A percentile compares a stretch with the other conserved stretches of the same genome.
Conservation (phyloP, 2,797 vertebrate genomes). For the Clamator glandarius region DNA sequence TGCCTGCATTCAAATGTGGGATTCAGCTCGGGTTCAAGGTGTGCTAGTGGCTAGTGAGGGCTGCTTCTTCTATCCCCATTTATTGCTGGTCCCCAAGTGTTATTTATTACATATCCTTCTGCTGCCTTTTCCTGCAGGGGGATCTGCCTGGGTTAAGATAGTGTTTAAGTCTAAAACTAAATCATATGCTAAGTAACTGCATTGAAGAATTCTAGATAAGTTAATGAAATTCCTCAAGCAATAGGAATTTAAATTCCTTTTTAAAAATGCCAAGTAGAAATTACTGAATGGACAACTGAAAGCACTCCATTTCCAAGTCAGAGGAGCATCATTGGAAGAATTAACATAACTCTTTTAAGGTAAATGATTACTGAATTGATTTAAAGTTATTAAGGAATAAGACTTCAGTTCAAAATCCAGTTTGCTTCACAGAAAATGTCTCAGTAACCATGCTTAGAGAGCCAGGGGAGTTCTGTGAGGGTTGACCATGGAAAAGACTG, state of each 20-base stretch:
- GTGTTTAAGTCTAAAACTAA: not conserved
- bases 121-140: not conserved
- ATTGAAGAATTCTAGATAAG: not conserved
- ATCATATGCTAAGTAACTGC: not conserved
- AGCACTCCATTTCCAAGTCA: not conserved
- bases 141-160: not conserved
- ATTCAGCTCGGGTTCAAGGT: not conserved
- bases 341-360: not conserved
- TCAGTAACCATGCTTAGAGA: fast-evolving
- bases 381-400: not conserved
- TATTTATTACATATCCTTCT: not conserved
- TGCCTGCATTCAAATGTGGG: not conserved
- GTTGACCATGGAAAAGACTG: fast-evolving
- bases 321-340: not conserved
- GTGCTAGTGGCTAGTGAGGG: not conserved
- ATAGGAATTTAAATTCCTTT: not conserved
- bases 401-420: not conserved
- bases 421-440: not conserved
- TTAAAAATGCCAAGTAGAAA: not conserved
- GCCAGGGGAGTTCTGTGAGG: not conserved
- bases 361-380: not conserved
- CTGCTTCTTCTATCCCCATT: not conserved
- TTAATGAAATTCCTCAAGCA: not conserved
- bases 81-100: fast-evolving
- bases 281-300: not conserved